These are phyloP conservation scores for Cordilura impudica DNA, from an alignment of 2,888 invertebrate species.

Conservation along the genomic window DNA sequence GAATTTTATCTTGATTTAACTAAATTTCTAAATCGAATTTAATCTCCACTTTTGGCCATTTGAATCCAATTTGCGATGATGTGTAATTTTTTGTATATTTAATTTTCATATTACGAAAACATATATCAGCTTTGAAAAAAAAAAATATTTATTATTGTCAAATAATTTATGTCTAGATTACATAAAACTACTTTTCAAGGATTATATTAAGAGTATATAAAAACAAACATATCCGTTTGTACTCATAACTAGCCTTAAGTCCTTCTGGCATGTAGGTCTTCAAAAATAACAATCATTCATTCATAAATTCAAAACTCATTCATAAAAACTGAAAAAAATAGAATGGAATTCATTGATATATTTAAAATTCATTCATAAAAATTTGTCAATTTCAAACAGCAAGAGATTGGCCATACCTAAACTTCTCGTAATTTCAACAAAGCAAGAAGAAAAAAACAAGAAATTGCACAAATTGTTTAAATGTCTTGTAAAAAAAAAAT, in stretches of 20 bases:
- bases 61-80: too few species aligned
- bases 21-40: too few species aligned
- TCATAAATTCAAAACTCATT: constrained; percentile 45
- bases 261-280: constrained; percentile 39
- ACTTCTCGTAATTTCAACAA: background rate
- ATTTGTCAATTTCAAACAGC: constrained; percentile 20
- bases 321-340: constrained; percentile 19
- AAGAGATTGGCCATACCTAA: constrained; percentile 45
- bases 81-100: too few species aligned
- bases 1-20: too few species aligned
- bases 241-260: constrained; percentile 16
- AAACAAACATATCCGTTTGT: constrained; percentile 41
- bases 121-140: too few species aligned
- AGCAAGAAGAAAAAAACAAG: constrained; percentile 1
- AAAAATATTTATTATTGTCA: too few species aligned
- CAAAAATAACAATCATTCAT: constrained; percentile 33
- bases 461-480: constrained; percentile 38
- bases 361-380: constrained; percentile 21
- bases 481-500: constrained; percentile 31
- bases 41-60: too few species aligned
- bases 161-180: constrained; percentile 40
- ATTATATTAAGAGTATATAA: constrained; percentile 26
- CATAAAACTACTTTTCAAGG: constrained; percentile 46
- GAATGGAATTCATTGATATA: constrained; percentile 23
- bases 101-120: too few species aligned